A percentile compares a stretch with the other conserved stretches of the same genome.
Conservation (phyloP, 2,113 vertebrate genomes). For the Oreamnos americanus region DNA sequence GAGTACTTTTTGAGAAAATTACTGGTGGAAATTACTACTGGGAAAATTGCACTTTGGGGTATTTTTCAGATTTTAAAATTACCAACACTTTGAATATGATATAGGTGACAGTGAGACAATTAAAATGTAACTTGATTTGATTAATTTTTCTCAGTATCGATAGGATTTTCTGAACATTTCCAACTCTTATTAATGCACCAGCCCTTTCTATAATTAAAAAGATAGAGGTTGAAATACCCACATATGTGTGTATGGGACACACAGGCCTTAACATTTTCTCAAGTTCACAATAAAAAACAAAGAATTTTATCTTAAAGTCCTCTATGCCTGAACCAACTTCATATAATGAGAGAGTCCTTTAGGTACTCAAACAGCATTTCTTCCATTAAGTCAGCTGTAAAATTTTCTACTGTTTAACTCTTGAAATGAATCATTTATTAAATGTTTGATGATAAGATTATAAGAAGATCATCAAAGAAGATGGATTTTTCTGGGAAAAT, state of each 20-base stretch:
- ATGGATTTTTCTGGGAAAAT: neutral
- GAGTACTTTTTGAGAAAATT: neutral
- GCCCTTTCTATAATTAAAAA: neutral
- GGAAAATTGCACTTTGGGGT: neutral
- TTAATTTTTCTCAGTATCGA: neutral
- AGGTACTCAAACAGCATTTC: neutral
- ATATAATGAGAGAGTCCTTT: neutral
- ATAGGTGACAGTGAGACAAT: neutral
- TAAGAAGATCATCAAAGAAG: neutral
- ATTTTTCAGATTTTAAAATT: neutral
- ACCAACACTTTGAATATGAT: neutral
- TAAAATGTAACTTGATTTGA: neutral
- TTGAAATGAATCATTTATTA: neutral
- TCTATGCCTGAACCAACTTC: neutral
- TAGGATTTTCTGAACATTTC: neutral
- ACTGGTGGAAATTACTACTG: neutral
- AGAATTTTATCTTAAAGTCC: neutral
- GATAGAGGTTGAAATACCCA: neutral
- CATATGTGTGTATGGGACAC: neutral
- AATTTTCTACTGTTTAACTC: neutral
- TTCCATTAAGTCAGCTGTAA: neutral
- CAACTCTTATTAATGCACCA: neutral
- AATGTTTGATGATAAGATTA: neutral
- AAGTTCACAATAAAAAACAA: neutral
- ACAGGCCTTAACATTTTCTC: neutral